These are phyloP conservation scores for Triplophysa yarkandensis DNA, from an alignment of 2,797 vertebrate genomes.

Conservation along the genomic window DNA sequence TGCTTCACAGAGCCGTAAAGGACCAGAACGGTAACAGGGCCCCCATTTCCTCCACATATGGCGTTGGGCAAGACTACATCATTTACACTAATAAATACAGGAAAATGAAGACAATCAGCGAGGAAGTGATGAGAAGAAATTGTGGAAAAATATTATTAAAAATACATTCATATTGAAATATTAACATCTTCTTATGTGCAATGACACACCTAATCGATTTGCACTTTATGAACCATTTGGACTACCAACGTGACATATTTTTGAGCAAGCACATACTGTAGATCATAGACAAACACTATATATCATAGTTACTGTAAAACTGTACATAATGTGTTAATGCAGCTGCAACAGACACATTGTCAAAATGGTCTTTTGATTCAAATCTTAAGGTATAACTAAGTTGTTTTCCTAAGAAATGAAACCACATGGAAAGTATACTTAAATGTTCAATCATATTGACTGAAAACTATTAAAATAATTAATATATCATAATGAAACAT, in stretches of 20 bases:
- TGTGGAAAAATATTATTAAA: neutral
- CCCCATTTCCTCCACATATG: slow-evolving; percentile 74
- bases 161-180: neutral
- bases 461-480: too few relatives aligned
- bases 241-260: neutral
- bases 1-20: slow-evolving; percentile 68
- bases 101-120: slow-evolving; percentile 27
- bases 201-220: neutral
- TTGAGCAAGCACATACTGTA: neutral
- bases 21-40: slow-evolving; percentile 65
- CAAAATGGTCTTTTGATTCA: too few relatives aligned
- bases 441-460: too few relatives aligned
- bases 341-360: too few relatives aligned
- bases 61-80: slow-evolving; percentile 70
- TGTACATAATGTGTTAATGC: neutral
- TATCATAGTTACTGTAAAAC: too few relatives aligned
- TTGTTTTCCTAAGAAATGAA: too few relatives aligned
- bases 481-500: too few relatives aligned
- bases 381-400: too few relatives aligned
- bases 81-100: slow-evolving; percentile 69
- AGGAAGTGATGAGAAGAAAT: neutral
- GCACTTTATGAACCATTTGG: neutral
- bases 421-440: too few relatives aligned
- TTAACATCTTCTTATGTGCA: neutral
- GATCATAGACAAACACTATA: neutral